These are phyloP conservation scores for Vulpes vulpes DNA, from an alignment of 2,113 vertebrate genomes.

Conservation along the genomic window DNA sequence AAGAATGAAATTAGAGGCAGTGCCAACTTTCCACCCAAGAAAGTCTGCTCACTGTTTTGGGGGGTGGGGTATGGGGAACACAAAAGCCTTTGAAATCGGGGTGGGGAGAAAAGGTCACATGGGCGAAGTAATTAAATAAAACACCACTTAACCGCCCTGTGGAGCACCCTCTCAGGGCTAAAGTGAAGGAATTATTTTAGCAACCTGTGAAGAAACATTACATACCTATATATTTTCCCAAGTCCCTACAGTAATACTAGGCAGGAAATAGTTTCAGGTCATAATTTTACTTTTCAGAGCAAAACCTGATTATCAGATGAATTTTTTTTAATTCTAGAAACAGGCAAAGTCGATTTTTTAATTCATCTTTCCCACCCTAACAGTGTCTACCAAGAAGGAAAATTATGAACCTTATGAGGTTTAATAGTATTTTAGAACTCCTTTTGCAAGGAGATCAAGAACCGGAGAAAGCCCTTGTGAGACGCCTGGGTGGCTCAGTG, in stretches of 20 bases:
- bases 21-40: neutral
- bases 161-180: neutral
- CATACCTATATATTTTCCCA: neutral
- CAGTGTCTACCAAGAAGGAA: conserved; percentile 11
- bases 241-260: neutral
- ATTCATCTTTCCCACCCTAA: neutral
- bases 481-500: too few species aligned
- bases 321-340: conserved; percentile 13
- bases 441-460: conserved; percentile 31
- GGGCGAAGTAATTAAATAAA: conserved; percentile 41
- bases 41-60: conserved; percentile 15
- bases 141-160: neutral
- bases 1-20: conserved; percentile 54
- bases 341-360: conserved; percentile 14
- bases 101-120: neutral
- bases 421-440: neutral
- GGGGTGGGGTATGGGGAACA: neutral
- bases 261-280: conserved; percentile 26
- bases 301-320: neutral
- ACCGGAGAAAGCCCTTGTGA: neutral
- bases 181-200: conserved; percentile 35
- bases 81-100: conserved; percentile 19
- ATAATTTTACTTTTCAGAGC: conserved; percentile 12
- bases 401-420: neutral
- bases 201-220: neutral